These are phyloP conservation scores for Alexandromys oeconomus DNA, from an alignment of 2,797 vertebrate genomes.

Conservation along the genomic window DNA sequence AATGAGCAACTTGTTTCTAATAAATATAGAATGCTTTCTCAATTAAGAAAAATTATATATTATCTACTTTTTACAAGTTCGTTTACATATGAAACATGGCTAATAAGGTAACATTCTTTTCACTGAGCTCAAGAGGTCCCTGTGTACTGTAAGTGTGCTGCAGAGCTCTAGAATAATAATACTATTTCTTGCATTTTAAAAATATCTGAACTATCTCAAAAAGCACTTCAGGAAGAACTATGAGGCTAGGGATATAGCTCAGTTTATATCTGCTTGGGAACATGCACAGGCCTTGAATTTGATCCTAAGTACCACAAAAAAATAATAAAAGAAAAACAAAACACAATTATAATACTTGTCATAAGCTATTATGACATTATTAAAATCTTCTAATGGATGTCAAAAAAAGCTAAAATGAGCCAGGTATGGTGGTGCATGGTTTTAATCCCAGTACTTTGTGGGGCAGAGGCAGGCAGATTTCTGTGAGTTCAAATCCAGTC, in stretches of 20 bases:
- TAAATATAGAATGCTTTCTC: slow-evolving; percentile 45
- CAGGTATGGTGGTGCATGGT: neutral
- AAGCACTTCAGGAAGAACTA: slow-evolving; percentile 35
- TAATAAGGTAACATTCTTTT: slow-evolving; percentile 50
- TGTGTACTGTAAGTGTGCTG: slow-evolving; percentile 28
- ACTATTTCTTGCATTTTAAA: neutral
- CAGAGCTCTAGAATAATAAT: slow-evolving; percentile 35
- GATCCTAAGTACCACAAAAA: neutral
- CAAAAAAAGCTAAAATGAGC: slow-evolving; percentile 59
- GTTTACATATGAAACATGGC: slow-evolving; percentile 23
- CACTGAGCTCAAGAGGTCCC: neutral
- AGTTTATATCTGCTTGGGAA: neutral
- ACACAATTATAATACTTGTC: neutral
- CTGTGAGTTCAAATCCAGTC: neutral
- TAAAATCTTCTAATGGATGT: slow-evolving; percentile 37
- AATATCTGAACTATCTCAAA: slow-evolving; percentile 25
- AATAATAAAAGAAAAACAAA: neutral
- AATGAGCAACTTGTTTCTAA: slow-evolving; percentile 40
- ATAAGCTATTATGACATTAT: slow-evolving; percentile 27
- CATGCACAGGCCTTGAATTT: neutral
- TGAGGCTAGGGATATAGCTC: neutral
- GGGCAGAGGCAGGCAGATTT: neutral
- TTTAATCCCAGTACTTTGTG: neutral
- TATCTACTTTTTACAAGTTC: neutral
- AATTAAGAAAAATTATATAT: slow-evolving; percentile 3